These are phyloP conservation scores for Eupithecia abbreviata DNA, from an alignment of 2,888 invertebrate genomes.

Conservation along the genomic window DNA sequence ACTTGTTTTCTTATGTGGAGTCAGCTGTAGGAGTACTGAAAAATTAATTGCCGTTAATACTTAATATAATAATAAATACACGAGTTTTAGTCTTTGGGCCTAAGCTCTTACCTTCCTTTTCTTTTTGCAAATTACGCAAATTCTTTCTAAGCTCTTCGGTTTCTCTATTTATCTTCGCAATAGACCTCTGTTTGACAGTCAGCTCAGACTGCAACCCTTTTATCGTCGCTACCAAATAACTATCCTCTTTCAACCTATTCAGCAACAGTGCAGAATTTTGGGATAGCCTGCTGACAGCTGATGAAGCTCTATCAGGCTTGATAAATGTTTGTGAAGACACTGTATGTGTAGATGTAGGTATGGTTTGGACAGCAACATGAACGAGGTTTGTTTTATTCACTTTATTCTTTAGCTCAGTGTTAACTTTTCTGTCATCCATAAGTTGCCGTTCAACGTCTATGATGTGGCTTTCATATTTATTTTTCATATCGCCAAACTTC, in stretches of 20 bases:
- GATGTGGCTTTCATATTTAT: slow-evolving; percentile 89
- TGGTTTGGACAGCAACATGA: slow-evolving; percentile 79
- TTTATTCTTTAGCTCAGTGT: slow-evolving; percentile 82
- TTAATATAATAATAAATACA: background rate
- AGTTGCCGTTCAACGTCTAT: slow-evolving; percentile 88
- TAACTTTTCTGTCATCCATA: slow-evolving; percentile 76
- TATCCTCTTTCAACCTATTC: slow-evolving; percentile 86
- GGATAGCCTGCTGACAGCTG: slow-evolving; percentile 80
- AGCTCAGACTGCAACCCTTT: slow-evolving; percentile 90
- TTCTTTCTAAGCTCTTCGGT: slow-evolving; percentile 90
- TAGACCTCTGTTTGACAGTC: slow-evolving; percentile 88
- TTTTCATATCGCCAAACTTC: slow-evolving; percentile 90
- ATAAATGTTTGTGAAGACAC: slow-evolving; percentile 69
- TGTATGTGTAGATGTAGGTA: slow-evolving; percentile 59
- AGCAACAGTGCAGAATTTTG: slow-evolving; percentile 81
- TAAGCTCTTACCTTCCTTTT: slow-evolving; percentile 84
- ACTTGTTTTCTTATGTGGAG: slow-evolving; percentile 69
- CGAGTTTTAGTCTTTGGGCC: background rate
- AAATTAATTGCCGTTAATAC: background rate
- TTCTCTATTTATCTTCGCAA: slow-evolving; percentile 89
- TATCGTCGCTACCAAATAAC: slow-evolving; percentile 90
- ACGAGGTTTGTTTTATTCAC: slow-evolving; percentile 68
- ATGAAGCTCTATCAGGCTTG: slow-evolving; percentile 71
- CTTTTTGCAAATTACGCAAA: slow-evolving; percentile 89
- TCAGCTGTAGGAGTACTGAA: slow-evolving; percentile 71